Evolutionary conservation across 2,888 invertebrate genomes (phyloP).

Genomic region (Melanotus villosus): DNA sequence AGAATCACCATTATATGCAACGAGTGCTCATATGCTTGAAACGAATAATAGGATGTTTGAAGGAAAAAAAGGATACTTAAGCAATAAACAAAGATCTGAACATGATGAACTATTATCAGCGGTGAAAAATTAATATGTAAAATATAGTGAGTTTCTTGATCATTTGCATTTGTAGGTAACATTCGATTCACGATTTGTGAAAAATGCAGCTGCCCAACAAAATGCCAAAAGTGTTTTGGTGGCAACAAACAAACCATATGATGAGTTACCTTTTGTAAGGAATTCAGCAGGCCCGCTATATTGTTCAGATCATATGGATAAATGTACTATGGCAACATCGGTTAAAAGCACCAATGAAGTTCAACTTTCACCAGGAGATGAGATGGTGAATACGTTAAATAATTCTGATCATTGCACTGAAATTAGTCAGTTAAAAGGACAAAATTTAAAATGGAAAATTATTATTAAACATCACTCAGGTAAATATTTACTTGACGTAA

Average conservation of each 20-base stretch:
- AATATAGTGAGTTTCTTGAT: too few species aligned
- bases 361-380: not conserved
- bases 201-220: not conserved
- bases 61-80: too few species aligned
- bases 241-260: too few species aligned
- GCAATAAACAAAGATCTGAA: too few species aligned
- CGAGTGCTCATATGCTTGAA: not conserved
- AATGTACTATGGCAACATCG: not conserved
- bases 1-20: not conserved
- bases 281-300: not conserved
- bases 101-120: too few species aligned
- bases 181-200: not conserved
- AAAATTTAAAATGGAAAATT: constrained; percentile 53
- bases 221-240: too few species aligned
- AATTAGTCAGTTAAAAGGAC: constrained; percentile 37
- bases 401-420: constrained; percentile 40
- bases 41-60: too few species aligned
- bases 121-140: too few species aligned
- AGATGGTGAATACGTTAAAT: not conserved
- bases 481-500: too few species aligned
- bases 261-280: not conserved
- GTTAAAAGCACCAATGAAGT: not conserved
- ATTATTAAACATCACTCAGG: constrained; percentile 52
- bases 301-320: not conserved
- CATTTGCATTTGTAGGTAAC: too few species aligned